A percentile compares a stretch with the other conserved stretches of the same genome.
Conservation (phyloP, 2,888 invertebrate genomes). For the Isotomurus palustris region DNA sequence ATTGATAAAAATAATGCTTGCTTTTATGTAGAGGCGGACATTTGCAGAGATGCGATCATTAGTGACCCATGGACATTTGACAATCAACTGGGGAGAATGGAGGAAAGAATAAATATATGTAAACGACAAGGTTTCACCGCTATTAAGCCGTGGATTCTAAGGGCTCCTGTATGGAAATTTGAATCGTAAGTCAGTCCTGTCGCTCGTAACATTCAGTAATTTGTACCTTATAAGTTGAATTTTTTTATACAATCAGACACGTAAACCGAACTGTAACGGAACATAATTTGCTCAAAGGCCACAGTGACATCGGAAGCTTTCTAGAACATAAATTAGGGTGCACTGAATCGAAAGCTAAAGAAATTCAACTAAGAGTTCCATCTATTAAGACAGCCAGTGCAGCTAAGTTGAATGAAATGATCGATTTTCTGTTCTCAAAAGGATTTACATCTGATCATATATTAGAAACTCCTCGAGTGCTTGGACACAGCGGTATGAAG, state of each 20-base stretch:
- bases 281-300: slow-evolving; percentile 6
- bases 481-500: slow-evolving; percentile 20
- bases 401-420: slow-evolving; percentile 29
- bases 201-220: background rate
- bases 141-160: slow-evolving; percentile 33
- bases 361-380: slow-evolving; percentile 18
- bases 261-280: slow-evolving; percentile 3
- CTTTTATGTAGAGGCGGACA: slow-evolving; percentile 24
- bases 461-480: slow-evolving; percentile 22
- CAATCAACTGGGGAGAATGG: slow-evolving; percentile 6
- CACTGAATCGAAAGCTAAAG: background rate
- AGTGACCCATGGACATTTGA: slow-evolving; percentile 28
- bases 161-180: slow-evolving; percentile 8
- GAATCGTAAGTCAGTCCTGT: background rate
- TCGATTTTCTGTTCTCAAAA: slow-evolving; percentile 18
- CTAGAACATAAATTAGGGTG: slow-evolving; percentile 17
- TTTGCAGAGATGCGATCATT: slow-evolving; percentile 16
- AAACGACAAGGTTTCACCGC: slow-evolving; percentile 4
- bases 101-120: background rate
- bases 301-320: slow-evolving; percentile 21
- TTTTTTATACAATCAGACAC: slow-evolving; percentile 5
- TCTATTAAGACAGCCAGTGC: slow-evolving; percentile 16
- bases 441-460: slow-evolving; percentile 21
- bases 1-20: no score
- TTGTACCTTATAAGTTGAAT: background rate